These are phyloP conservation scores for Ambastaia sidthimunki DNA, from an alignment of 2,797 vertebrate species.

Conservation along the genomic window DNA sequence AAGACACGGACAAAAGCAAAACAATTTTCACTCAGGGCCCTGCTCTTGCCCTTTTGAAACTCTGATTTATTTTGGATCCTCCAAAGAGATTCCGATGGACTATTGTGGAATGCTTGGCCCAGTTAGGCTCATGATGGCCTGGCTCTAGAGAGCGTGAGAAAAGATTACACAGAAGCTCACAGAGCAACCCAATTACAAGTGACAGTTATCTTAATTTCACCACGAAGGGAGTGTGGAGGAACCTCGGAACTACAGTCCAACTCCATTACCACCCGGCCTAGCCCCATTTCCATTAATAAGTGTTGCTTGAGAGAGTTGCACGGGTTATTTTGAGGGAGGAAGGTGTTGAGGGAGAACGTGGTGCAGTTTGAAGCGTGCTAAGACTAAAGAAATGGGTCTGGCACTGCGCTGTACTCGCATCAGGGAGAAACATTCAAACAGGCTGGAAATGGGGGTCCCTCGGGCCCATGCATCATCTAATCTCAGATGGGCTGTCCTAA, in stretches of 20 bases:
- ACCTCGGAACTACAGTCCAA: slow-evolving; percentile 47
- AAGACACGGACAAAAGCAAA: slow-evolving; percentile 11
- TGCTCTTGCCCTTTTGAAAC: background rate
- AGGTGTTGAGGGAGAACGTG: slow-evolving; percentile 62
- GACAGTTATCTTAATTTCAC: slow-evolving; percentile 51
- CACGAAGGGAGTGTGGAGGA: slow-evolving; percentile 41
- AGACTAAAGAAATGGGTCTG: slow-evolving; percentile 66
- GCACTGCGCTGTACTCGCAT: slow-evolving; percentile 62
- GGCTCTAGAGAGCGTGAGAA: slow-evolving; percentile 42
- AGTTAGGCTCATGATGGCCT: slow-evolving; percentile 44
- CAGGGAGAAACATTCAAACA: slow-evolving; percentile 57
- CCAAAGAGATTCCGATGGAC: slow-evolving; percentile 39
- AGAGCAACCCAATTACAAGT: slow-evolving; percentile 51
- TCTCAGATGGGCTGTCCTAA: slow-evolving; percentile 71
- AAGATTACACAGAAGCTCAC: slow-evolving; percentile 48
- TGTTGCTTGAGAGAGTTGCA: slow-evolving; percentile 30
- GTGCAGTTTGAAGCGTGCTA: slow-evolving; percentile 53
- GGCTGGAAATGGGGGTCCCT: slow-evolving; percentile 69
- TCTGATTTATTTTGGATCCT: slow-evolving; percentile 27
- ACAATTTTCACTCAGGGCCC: slow-evolving; percentile 30
- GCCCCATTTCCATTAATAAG: slow-evolving; percentile 55
- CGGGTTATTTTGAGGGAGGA: slow-evolving; percentile 59
- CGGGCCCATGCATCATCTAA: slow-evolving; percentile 67
- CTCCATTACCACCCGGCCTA: slow-evolving; percentile 46
- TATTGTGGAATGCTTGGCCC: slow-evolving; percentile 47